Percentiles rank a stretch among this genome's conserved stretches.
Conservation (phyloP, 2,888 invertebrate genomes). For the Frankliniella fusca region DNA sequence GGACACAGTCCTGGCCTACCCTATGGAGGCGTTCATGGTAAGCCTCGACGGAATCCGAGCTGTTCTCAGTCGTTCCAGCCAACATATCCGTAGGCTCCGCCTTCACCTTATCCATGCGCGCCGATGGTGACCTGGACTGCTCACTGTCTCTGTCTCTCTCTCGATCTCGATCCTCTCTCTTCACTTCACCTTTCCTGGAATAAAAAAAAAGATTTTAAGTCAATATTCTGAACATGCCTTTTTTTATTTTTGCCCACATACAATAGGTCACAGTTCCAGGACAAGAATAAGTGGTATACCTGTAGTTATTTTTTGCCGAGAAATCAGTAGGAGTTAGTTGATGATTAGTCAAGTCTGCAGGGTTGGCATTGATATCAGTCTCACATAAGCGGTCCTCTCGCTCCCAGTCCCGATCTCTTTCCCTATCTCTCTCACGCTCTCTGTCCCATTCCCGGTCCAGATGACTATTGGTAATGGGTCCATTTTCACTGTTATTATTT, state of each 20-base stretch:
- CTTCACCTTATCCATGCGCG: conserved; percentile 23
- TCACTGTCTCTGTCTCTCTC: conserved; percentile 4
- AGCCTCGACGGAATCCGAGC: conserved; percentile 18
- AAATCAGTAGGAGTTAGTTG: conserved; percentile 7
- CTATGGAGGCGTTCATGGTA: conserved; percentile 24
- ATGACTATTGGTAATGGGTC: conserved; percentile 11
- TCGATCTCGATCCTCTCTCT: conserved; percentile 7
- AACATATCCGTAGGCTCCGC: conserved; percentile 11
- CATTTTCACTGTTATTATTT: conserved; percentile 21
- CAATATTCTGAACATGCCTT: background rate
- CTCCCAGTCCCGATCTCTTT: conserved; percentile 30
- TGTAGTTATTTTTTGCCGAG: background rate
- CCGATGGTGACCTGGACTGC: conserved; percentile 11
- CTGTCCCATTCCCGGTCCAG: conserved; percentile 32
- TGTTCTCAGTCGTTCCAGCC: conserved; percentile 7
- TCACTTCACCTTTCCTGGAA: background rate
- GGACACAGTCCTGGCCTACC: conserved; percentile 25
- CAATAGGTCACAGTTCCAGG: background rate
- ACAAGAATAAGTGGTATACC: background rate
- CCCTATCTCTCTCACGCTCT: conserved; percentile 33
- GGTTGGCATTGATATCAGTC: conserved; percentile 15
- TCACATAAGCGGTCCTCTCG: conserved; percentile 27
- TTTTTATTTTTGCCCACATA: background rate
- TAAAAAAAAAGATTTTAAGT: background rate
- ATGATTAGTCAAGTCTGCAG: conserved; percentile 4